Evolutionary conservation across 2,888 invertebrate genomes (phyloP).

Genomic region (Dermolepida albohirtum): DNA sequence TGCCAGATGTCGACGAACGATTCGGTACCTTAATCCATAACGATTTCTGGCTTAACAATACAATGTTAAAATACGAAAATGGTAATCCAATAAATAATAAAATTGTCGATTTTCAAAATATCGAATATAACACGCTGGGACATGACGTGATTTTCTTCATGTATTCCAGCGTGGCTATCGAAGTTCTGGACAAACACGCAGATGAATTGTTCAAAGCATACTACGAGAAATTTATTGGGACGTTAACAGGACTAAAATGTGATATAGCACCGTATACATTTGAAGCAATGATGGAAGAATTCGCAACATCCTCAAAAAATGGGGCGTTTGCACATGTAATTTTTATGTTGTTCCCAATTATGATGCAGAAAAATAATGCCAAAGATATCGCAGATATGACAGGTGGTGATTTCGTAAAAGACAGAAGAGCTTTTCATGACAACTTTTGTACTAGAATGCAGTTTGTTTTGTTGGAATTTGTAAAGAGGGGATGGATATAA

Average conservation of each 20-base stretch:
- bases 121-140: conserved; percentile 65
- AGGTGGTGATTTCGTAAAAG: conserved; percentile 7
- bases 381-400: conserved; percentile 59
- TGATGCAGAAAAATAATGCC: conserved; percentile 57
- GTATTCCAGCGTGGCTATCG: conserved; percentile 65
- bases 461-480: conserved; percentile 32
- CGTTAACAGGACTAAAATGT: conserved; percentile 55
- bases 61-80: conserved; percentile 65
- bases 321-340: conserved; percentile 62
- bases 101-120: conserved; percentile 71
- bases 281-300: conserved; percentile 60
- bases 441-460: conserved; percentile 33
- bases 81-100: conserved; percentile 57
- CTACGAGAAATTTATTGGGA: conserved; percentile 54
- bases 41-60: conserved; percentile 73
- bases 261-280: conserved; percentile 59
- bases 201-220: conserved; percentile 66
- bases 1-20: conserved; percentile 60
- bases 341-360: conserved; percentile 63
- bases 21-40: conserved; percentile 68
- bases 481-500: not conserved
- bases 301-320: conserved; percentile 57
- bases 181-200: conserved; percentile 61
- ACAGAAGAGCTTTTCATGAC: conserved; percentile 14
- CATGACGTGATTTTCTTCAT: conserved; percentile 69